phyloP scores from a whole-genome alignment of 1,140 invertebrate genomes.

The Bombyx mori region DNA sequence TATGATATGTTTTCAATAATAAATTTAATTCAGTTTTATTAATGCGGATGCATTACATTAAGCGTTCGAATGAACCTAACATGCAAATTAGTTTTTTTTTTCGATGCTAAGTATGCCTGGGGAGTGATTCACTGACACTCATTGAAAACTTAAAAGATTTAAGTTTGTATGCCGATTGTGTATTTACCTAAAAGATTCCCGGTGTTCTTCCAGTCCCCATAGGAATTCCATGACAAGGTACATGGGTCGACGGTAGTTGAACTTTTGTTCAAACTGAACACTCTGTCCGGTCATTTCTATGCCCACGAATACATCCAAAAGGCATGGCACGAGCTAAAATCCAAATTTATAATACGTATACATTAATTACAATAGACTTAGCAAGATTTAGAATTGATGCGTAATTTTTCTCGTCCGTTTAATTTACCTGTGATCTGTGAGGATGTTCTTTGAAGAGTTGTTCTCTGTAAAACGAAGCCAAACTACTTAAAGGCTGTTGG shows the following conservation, averaged over 20 bases:
- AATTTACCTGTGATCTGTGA: conserved; percentile 74
- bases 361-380: too few relatives aligned
- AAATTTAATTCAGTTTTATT: too few relatives aligned
- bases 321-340: conserved; percentile 61
- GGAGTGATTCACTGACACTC: not conserved
- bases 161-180: too few relatives aligned
- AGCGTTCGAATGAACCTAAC: too few relatives aligned
- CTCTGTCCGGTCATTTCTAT: conserved; percentile 98
- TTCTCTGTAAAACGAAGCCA: conserved; percentile 78
- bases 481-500: conserved; percentile 70
- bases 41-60: too few relatives aligned
- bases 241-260: conserved; percentile 96
- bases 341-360: not conserved
- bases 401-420: not conserved
- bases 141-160: too few relatives aligned
- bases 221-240: conserved; percentile 94
- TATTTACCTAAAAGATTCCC: conserved; percentile 81
- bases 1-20: too few relatives aligned
- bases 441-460: conserved; percentile 85
- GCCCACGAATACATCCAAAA: conserved; percentile 94
- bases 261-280: conserved; percentile 97
- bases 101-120: too few relatives aligned
- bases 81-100: too few relatives aligned
- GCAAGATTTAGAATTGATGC: too few relatives aligned
- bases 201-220: conserved; percentile 86